These are phyloP conservation scores for Oncorhynchus gorbuscha DNA, from an alignment of 2,113 vertebrate genomes.

Conservation along the genomic window DNA sequence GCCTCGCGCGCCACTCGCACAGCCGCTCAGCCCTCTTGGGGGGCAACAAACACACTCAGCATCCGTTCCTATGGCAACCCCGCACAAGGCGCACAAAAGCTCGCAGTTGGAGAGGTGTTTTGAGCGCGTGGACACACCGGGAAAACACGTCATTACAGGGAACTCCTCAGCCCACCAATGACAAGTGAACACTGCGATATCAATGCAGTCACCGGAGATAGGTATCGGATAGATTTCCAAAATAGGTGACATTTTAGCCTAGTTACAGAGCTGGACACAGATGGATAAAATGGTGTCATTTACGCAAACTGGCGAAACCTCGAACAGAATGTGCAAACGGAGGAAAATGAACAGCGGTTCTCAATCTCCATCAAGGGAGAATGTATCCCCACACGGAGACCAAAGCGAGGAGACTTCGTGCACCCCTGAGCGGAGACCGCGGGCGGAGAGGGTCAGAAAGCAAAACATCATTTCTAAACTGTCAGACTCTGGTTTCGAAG, in stretches of 20 bases:
- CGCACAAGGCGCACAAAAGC: neutral
- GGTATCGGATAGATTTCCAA: neutral
- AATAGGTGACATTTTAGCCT: neutral
- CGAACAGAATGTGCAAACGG: slow-evolving; percentile 35
- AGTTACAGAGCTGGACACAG: neutral
- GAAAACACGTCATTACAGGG: slow-evolving; percentile 1
- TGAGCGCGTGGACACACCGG: neutral
- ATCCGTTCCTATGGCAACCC: neutral
- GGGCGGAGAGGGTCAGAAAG: slow-evolving; percentile 62
- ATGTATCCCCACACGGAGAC: neutral
- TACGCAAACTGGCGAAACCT: slow-evolving; percentile 6
- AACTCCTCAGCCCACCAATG: neutral
- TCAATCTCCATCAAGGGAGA: neutral
- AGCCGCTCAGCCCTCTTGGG: too few relatives aligned
- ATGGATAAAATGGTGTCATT: slow-evolving; percentile 54
- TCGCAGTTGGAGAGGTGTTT: neutral
- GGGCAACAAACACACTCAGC: neutral
- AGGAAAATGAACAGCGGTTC: slow-evolving; percentile 21
- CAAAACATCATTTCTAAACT: slow-evolving; percentile 65
- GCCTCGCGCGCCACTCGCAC: too few relatives aligned
- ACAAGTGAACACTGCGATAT: neutral
- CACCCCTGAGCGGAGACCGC: slow-evolving; percentile 61
- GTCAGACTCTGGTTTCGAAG: slow-evolving; percentile 80
- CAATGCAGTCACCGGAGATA: neutral
- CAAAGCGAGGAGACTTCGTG: slow-evolving; percentile 21